A percentile compares a stretch with the other conserved stretches of the same genome.
These are phyloP conservation scores for Pteronotus mesoamericanus DNA, from an alignment of 2,797 vertebrate genomes.

Conservation along the genomic window DNA sequence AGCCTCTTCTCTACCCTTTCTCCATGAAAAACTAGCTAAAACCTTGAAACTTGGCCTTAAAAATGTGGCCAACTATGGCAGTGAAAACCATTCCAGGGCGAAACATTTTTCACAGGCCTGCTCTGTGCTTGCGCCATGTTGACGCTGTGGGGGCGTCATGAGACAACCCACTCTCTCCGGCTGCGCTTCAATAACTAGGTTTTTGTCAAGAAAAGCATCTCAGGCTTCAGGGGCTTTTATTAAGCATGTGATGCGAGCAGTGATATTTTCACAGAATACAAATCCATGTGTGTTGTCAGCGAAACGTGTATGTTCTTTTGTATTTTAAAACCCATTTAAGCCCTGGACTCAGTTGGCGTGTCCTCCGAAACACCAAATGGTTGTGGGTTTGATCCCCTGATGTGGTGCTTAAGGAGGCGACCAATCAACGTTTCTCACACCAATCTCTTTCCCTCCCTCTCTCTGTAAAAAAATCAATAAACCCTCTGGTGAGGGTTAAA, in stretches of 20 bases:
- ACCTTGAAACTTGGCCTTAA: background rate
- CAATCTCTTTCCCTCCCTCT: background rate
- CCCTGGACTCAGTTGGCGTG: background rate
- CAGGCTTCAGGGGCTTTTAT: background rate
- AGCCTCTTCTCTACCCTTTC: background rate
- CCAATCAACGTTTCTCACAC: background rate
- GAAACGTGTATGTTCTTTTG: background rate
- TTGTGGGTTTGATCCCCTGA: too few species aligned
- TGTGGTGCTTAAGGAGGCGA: too few species aligned
- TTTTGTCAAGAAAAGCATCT: conserved; percentile 6
- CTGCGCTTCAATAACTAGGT: background rate
- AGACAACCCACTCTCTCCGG: background rate
- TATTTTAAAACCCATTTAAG: background rate
- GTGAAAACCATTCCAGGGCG: background rate
- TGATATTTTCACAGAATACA: background rate
- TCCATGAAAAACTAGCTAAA: background rate
- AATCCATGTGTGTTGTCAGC: background rate
- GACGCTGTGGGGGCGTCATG: background rate
- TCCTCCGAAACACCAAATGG: background rate
- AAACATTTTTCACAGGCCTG: background rate
- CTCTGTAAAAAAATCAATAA: background rate
- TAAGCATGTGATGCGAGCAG: background rate
- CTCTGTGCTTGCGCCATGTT: background rate
- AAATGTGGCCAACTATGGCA: background rate
- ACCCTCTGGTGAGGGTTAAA: background rate